phyloP scores from a whole-genome alignment of 2,113 vertebrate genomes.

The Atherinomorus stipes region DNA sequence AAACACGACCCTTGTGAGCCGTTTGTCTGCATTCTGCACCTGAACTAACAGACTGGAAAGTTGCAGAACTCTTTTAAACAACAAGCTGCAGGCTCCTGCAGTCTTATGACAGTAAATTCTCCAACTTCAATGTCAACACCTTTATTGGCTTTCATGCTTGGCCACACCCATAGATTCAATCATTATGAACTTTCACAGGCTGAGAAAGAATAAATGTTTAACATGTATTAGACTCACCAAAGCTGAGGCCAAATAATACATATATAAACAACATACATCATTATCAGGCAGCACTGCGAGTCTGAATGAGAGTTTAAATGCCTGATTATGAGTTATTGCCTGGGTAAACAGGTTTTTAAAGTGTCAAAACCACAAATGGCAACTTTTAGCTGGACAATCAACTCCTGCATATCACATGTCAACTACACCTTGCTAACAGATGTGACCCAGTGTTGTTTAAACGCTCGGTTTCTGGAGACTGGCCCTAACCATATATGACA shows the following conservation, averaged over 20 bases:
- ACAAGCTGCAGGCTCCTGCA: neutral
- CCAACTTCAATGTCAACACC: conserved; percentile 44
- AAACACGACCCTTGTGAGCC: neutral
- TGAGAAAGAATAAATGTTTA: neutral
- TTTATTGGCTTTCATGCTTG: conserved; percentile 42
- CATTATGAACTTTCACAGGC: neutral
- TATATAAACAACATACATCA: neutral
- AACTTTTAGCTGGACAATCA: neutral
- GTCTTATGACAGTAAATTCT: neutral
- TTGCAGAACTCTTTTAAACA: neutral
- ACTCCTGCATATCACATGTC: conserved; percentile 18
- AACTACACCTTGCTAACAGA: conserved; percentile 14
- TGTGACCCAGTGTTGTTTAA: conserved; percentile 10
- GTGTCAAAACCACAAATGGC: neutral
- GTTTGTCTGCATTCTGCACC: neutral
- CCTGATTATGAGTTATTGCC: neutral
- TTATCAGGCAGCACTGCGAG: neutral
- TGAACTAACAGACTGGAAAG: conserved; percentile 13
- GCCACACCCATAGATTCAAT: conserved; percentile 39
- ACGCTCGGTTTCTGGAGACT: conserved; percentile 5
- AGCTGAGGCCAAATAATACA: neutral
- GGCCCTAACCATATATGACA: conserved; percentile 36
- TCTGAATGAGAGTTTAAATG: neutral
- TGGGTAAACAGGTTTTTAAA: neutral
- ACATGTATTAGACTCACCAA: neutral